These are phyloP conservation scores for Engystomops pustulosus DNA, from an alignment of 2,113 vertebrate species.

Conservation along the genomic window DNA sequence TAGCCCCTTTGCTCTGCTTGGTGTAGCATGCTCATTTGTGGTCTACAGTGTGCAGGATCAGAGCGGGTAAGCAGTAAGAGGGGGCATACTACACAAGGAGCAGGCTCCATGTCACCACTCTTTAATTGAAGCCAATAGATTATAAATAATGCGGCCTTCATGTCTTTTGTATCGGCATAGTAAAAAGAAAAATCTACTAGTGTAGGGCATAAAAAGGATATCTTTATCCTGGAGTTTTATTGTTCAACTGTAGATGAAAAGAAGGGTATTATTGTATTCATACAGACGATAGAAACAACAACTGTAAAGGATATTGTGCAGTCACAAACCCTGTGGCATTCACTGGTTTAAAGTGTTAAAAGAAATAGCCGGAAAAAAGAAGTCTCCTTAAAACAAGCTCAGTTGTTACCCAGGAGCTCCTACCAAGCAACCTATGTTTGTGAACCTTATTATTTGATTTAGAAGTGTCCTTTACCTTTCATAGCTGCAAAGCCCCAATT, in stretches of 20 bases:
- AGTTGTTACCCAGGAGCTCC: conserved; percentile 19
- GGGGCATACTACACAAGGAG: background rate
- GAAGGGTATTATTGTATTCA: background rate
- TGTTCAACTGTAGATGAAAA: background rate
- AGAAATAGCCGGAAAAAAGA: conserved; percentile 13
- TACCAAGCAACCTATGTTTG: conserved; percentile 34
- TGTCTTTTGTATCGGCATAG: background rate
- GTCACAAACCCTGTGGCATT: background rate
- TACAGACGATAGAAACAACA: background rate
- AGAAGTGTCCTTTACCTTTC: conserved; percentile 39
- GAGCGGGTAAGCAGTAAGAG: background rate
- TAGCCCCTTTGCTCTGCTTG: background rate
- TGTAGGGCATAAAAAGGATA: background rate
- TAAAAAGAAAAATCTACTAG: background rate
- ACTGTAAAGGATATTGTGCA: background rate
- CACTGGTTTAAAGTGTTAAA: conserved; percentile 38
- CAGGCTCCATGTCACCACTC: background rate
- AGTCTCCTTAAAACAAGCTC: conserved; percentile 26
- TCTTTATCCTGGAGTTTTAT: background rate
- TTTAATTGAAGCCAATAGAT: conserved; percentile 1
- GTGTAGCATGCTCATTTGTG: background rate
- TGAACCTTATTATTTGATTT: conserved; percentile 40
- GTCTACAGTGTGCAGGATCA: background rate
- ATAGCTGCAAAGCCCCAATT: conserved; percentile 33
- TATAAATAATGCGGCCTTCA: conserved; percentile 11